Conservation (phyloP, 2,888 invertebrate genomes). For the Agrotis puta region DNA sequence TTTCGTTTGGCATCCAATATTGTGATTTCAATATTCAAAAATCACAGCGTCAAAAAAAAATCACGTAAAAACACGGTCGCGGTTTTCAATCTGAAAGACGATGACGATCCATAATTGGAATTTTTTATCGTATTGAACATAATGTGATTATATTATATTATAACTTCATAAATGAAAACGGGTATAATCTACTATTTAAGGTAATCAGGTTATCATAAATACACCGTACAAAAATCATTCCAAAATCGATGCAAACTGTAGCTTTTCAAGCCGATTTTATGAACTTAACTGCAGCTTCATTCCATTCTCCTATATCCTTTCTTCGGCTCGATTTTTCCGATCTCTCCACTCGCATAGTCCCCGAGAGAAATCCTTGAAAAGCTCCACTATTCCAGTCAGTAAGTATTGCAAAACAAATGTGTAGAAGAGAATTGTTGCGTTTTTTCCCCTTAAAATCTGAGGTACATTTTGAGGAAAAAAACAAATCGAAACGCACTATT, state of each 20-base stretch:
- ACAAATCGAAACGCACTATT: slow-evolving; percentile 56
- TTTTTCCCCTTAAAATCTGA: slow-evolving; percentile 24
- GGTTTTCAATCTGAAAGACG: not conserved
- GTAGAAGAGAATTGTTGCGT: slow-evolving; percentile 13
- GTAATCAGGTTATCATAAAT: no score
- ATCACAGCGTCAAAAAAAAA: not conserved
- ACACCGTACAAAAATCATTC: not conserved
- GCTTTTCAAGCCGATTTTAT: slow-evolving; percentile 29
- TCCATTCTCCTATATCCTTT: slow-evolving; percentile 23
- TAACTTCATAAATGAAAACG: not conserved
- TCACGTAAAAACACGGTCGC: not conserved
- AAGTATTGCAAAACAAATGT: slow-evolving; percentile 41
- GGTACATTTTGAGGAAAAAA: slow-evolving; percentile 52
- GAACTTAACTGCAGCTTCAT: slow-evolving; percentile 30
- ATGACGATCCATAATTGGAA: not conserved
- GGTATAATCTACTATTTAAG: not conserved
- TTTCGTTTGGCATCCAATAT: not conserved
- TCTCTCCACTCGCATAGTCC: slow-evolving; percentile 30
- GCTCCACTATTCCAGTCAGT: slow-evolving; percentile 20
- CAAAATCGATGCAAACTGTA: not conserved
- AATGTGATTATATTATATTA: not conserved
- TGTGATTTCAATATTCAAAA: not conserved
- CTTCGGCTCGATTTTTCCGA: slow-evolving; percentile 37
- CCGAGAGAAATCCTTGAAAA: slow-evolving; percentile 52
- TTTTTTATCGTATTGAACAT: not conserved